Percentiles rank a stretch among this genome's conserved stretches.
Evolutionary conservation across 2,113 vertebrate species (phyloP).

Genomic region (Micromys minutus): DNA sequence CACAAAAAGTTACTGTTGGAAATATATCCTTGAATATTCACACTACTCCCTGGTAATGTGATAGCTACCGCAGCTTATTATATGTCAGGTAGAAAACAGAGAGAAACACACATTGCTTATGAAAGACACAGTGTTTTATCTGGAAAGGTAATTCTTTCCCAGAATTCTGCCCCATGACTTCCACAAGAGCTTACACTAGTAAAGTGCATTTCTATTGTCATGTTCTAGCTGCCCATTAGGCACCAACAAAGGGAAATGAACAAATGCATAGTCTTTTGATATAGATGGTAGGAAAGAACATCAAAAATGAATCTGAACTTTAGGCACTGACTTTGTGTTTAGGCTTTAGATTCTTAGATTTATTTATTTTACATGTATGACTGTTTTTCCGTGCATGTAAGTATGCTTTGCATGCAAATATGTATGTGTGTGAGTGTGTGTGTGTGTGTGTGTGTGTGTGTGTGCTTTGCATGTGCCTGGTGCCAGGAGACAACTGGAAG

Average conservation of each 20-base stretch:
- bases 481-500: neutral
- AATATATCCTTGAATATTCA: neutral
- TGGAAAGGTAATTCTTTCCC: neutral
- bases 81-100: neutral
- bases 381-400: neutral
- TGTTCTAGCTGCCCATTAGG: accelerated
- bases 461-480: neutral
- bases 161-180: neutral
- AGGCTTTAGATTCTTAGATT: neutral
- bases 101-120: neutral
- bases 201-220: neutral
- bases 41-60: neutral
- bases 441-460: neutral
- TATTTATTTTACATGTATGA: neutral
- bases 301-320: neutral
- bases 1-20: neutral
- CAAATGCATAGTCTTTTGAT: neutral
- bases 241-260: neutral
- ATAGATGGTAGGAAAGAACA: accelerated
- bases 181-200: neutral
- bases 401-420: neutral
- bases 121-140: neutral
- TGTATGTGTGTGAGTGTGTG: too few species aligned
- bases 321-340: neutral
- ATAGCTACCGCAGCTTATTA: neutral